Conservation (phyloP, 2,888 invertebrate species). For the Ichneumoninae sp. region DNA sequence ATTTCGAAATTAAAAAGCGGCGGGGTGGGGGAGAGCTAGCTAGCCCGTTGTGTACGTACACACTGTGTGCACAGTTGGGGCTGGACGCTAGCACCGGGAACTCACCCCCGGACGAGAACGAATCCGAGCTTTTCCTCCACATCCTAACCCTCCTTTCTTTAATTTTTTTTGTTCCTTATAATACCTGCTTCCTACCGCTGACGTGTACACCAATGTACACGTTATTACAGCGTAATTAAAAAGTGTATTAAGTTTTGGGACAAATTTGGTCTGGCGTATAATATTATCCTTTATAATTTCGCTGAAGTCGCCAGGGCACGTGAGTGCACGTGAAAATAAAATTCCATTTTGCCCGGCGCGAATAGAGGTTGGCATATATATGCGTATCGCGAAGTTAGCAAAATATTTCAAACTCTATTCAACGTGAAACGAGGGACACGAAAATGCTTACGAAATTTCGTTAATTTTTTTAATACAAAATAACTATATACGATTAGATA, state of each 20-base stretch:
- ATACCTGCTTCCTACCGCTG: conserved; percentile 9
- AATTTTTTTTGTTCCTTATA: conserved; percentile 36
- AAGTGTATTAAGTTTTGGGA: conserved; percentile 22
- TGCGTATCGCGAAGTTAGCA: not conserved
- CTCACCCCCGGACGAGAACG: conserved; percentile 23
- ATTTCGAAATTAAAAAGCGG: conserved; percentile 72
- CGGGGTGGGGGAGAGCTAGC: conserved; percentile 23
- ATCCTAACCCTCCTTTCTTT: conserved; percentile 15
- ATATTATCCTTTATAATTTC: conserved; percentile 7
- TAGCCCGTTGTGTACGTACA: conserved; percentile 6
- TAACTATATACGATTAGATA: too few species aligned
- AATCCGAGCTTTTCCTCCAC: conserved; percentile 14
- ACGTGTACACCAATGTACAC: conserved; percentile 18
- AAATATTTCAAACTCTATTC: not conserved
- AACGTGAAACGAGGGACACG: too few species aligned
- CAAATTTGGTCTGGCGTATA: conserved; percentile 1
- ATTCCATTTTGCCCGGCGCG: too few species aligned
- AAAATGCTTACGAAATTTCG: too few species aligned
- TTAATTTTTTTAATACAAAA: too few species aligned
- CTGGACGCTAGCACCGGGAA: conserved; percentile 25
- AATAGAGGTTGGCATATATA: not conserved
- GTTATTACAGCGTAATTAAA: conserved; percentile 40
- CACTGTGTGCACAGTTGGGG: conserved; percentile 4
- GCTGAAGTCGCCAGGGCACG: not conserved
- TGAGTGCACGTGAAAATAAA: conserved; percentile 2